Percentiles rank a stretch among this genome's conserved stretches.
These are phyloP conservation scores for Drosophila fulvimacula DNA, from an alignment of 2,888 invertebrate genomes.

Conservation along the genomic window DNA sequence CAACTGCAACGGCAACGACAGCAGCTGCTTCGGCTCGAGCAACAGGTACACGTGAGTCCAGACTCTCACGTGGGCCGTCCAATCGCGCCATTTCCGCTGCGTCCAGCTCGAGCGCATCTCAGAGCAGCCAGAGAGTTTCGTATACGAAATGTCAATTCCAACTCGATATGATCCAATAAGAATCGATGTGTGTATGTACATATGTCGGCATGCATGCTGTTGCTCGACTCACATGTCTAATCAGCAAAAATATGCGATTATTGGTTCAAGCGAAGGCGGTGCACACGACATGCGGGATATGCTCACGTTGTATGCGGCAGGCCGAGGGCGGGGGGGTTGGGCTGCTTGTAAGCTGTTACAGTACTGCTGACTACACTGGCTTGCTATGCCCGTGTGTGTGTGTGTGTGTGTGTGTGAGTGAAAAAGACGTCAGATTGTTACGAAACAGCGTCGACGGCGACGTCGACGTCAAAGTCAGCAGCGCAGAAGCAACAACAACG, in stretches of 20 bases:
- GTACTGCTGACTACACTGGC: conserved; percentile 8
- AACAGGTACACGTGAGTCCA: conserved; percentile 49
- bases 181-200: too few species aligned
- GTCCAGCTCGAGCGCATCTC: neutral
- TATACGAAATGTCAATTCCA: neutral
- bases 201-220: too few species aligned
- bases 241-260: conserved; percentile 19
- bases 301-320: conserved; percentile 25
- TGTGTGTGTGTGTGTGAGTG: neutral
- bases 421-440: conserved; percentile 52
- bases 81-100: conserved; percentile 21
- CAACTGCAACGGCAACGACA: neutral
- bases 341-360: conserved; percentile 15
- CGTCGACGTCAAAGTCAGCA: conserved; percentile 28
- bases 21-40: neutral
- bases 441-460: conserved; percentile 42
- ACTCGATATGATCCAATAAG: neutral
- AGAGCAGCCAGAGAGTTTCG: neutral
- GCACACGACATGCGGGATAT: conserved; percentile 2
- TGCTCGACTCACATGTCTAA: conserved; percentile 15
- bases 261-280: conserved; percentile 13
- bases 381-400: neutral
- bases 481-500: conserved; percentile 38
- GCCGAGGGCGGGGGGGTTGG: neutral
- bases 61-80: conserved; percentile 32